Percentiles rank a stretch among this genome's conserved stretches.
These are phyloP conservation scores for Orbicella faveolata DNA, from an alignment of 64 coral and sea anemone genomes.

Conservation along the genomic window DNA sequence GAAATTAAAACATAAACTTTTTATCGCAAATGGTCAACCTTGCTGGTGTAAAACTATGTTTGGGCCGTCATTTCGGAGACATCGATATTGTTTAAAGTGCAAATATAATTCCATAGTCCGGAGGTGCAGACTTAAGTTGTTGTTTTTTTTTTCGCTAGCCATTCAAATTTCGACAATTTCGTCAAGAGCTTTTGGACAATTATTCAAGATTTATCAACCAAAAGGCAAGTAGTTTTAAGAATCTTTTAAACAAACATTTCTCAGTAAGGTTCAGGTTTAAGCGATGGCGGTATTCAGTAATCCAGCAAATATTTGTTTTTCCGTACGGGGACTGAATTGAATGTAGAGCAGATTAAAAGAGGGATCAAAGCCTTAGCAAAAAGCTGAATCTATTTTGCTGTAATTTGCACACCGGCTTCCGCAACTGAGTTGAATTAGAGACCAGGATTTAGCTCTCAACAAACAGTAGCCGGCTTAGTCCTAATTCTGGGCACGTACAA, in stretches of 20 bases:
- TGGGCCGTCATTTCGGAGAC: too few relatives aligned
- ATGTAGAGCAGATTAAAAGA: not conserved
- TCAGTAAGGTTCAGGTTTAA: not conserved
- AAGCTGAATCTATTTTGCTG: not conserved
- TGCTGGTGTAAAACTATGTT: not conserved
- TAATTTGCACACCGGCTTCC: not conserved
- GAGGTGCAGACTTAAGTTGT: too few relatives aligned
- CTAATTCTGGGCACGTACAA: not conserved
- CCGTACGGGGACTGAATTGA: not conserved
- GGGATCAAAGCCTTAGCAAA: too few relatives aligned
- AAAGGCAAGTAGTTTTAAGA: not conserved
- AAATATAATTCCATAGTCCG: too few relatives aligned
- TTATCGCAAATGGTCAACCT: not conserved
- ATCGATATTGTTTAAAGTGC: too few relatives aligned
- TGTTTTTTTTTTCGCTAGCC: too few relatives aligned
- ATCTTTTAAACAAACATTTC: not conserved
- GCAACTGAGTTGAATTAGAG: not conserved
- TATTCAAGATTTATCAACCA: not conserved
- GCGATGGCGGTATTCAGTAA: constrained; percentile 30
- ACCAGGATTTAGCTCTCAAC: not conserved
- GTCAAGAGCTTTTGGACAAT: not conserved
- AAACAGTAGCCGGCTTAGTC: not conserved
- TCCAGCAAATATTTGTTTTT: constrained; percentile 16
- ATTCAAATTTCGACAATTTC: not conserved
- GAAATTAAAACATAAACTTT: not conserved